A percentile compares a stretch with the other conserved stretches of the same genome.
These are phyloP conservation scores for Dromococcyx pavoninus DNA, from an alignment of 2,797 vertebrate species.

Conservation along the genomic window DNA sequence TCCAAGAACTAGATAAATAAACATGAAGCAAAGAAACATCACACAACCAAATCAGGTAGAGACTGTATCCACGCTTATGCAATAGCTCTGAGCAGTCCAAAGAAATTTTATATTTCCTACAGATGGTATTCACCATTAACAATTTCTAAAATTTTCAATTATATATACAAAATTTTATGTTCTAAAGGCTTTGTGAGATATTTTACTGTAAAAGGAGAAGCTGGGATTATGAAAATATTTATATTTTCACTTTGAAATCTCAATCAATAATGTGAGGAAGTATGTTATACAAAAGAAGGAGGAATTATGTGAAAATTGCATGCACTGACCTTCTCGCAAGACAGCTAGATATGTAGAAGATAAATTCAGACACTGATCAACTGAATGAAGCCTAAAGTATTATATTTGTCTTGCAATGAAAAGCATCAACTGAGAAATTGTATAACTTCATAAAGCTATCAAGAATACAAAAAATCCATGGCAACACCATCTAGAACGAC, in stretches of 20 bases:
- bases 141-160: not conserved
- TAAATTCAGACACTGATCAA: not conserved
- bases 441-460: not conserved
- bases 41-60: not conserved
- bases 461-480: not conserved
- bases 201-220: not conserved
- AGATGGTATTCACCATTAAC: not conserved
- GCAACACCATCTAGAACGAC: not conserved
- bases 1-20: not conserved
- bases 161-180: not conserved
- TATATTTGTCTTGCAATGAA: not conserved
- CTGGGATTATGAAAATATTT: not conserved
- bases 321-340: not conserved
- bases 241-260: not conserved
- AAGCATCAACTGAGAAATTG: not conserved
- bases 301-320: not conserved
- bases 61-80: not conserved
- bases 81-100: not conserved
- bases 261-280: not conserved
- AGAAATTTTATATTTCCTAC: not conserved
- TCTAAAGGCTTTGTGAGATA: not conserved
- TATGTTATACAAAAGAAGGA: not conserved
- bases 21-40: not conserved
- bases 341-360: not conserved
- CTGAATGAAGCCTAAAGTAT: not conserved